Base-by-base conservation (phyloP, 2,888 invertebrate genomes). In the Emesis castigata region DNA sequence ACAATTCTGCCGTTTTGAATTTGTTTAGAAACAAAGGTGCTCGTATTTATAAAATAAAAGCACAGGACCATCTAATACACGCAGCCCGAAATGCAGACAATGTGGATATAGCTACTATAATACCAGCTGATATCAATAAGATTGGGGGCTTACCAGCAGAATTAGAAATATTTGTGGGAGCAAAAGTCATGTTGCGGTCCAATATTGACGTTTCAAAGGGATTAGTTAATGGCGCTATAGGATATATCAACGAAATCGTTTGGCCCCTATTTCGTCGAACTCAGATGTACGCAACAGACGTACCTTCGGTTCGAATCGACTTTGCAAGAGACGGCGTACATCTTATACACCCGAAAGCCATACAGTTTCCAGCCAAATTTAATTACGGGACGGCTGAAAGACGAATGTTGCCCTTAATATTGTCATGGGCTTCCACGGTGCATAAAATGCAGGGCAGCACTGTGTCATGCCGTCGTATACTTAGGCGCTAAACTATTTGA, bases 401-500 rank as follows among this genome's bases (percentile, higher is more conserved):
- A 58, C 70, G 79, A 70, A 70, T 69, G 48, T 71, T 80, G 74
- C 72, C 82, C 11, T 75, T 82, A 69, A 81, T 87, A 34, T 62
- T 86, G 56, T 77, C 75, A 58, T 87, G 87, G 85, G 87, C 83
- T 26, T 81, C 48, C 11, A 84, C 85, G 7, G 68, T 80, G 20
- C 82, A 80, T 65, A 81, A 82, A 77, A 77, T 85, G 68, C 83
- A 86, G 64, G 84, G 83, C 39, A 78, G 66, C 48, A 84, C 82
- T 29, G 81, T 83, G 7, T 48, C 66, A 79, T 11, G 78, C 74
- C 56, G 84, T 87, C n/a, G 68, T 87, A 22, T 85, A 87, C 64
- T 66, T 87, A 26, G 85, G 85, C 48, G 44, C 81, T n/a, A 48
- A 69, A 80, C 44, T 86, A 44, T 86, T 89, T 81, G 84, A 77